phyloP scores from a whole-genome alignment of 2,888 invertebrate species.

The Amiota mariae region DNA sequence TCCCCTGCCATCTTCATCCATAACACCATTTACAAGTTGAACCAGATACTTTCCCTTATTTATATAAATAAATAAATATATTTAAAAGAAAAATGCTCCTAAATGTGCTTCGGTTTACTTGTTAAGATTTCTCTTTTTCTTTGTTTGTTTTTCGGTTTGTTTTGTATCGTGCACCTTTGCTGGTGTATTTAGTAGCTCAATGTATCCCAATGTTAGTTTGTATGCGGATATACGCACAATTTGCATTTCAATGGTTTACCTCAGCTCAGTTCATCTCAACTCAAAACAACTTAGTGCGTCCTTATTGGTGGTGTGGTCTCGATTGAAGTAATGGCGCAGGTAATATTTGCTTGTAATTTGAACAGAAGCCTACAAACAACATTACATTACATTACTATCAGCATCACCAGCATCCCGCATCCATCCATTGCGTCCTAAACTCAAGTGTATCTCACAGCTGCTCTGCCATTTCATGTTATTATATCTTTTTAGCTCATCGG shows the following conservation, averaged over 20 bases:
- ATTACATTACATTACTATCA: neutral
- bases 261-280: neutral
- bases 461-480: conserved; percentile 7
- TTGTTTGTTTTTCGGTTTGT: neutral
- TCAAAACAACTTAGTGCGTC: no score
- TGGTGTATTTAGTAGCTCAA: neutral
- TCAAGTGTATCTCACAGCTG: neutral
- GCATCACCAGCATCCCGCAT: neutral
- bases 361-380: neutral
- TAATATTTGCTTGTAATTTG: conserved; percentile 11
- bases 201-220: neutral
- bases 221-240: conserved; percentile 27
- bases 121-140: neutral
- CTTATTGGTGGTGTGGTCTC: neutral
- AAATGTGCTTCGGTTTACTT: neutral
- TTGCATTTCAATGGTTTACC: conserved; percentile 26
- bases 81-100: neutral
- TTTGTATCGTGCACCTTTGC: neutral
- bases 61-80: no score
- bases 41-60: no score
- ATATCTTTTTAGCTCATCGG: conserved; percentile 16
- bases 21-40: no score
- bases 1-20: no score
- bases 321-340: conserved; percentile 3
- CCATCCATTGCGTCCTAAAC: neutral